These are phyloP conservation scores for Pseudorasbora parva DNA, from an alignment of 2,113 vertebrate genomes.

Conservation along the genomic window DNA sequence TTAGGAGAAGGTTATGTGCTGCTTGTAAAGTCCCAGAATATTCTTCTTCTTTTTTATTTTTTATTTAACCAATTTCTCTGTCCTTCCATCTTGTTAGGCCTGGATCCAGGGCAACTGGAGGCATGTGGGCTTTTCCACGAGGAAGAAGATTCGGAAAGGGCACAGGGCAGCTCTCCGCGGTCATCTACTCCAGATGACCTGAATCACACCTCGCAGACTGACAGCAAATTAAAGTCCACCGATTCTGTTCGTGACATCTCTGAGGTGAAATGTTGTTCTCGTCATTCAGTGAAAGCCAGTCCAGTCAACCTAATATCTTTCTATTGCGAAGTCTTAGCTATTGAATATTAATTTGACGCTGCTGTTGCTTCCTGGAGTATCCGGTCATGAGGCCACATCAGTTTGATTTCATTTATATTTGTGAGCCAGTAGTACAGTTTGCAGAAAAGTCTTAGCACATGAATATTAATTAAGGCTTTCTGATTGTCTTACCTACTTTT, in stretches of 20 bases:
- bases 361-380: background rate
- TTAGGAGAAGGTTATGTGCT: background rate
- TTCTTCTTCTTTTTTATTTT: background rate
- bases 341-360: background rate
- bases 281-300: background rate
- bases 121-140: background rate
- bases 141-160: background rate
- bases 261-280: slow-evolving; percentile 5
- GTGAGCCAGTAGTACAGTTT: background rate
- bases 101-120: background rate
- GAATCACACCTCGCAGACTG: background rate
- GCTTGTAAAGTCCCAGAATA: slow-evolving; percentile 9
- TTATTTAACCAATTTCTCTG: slow-evolving; percentile 9
- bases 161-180: background rate
- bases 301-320: background rate
- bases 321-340: background rate
- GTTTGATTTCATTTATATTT: background rate
- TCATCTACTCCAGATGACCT: background rate
- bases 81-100: background rate
- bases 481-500: background rate
- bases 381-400: background rate
- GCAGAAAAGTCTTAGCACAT: background rate
- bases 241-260: background rate
- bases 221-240: background rate
- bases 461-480: background rate